Evolutionary conservation across 2,888 invertebrate genomes (phyloP).

Genomic region (Trachelus stipa): DNA sequence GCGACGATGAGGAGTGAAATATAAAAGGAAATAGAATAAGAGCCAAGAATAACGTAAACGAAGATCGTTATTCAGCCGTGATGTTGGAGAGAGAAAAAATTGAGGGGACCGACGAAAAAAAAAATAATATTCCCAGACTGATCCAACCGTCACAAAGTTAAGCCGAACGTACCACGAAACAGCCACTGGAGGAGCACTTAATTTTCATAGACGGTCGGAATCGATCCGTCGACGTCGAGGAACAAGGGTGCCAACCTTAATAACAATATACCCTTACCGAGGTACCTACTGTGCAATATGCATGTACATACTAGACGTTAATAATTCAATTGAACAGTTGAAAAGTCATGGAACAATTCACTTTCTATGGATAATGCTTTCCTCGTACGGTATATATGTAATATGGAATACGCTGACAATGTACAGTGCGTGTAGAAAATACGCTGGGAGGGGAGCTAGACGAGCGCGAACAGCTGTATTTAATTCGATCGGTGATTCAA

Average conservation of each 20-base stretch:
- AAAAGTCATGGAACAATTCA: neutral
- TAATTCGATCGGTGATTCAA: slow-evolving; percentile 7
- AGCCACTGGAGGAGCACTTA: neutral
- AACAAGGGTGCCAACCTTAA: neutral
- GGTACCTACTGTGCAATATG: neutral
- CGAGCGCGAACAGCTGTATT: slow-evolving; percentile 2
- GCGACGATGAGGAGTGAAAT: neutral
- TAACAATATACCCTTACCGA: neutral
- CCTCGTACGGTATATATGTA: neutral
- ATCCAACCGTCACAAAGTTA: neutral
- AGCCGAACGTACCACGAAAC: neutral
- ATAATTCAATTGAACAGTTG: neutral
- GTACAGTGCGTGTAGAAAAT: neutral
- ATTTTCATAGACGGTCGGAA: neutral
- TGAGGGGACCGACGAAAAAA: neutral
- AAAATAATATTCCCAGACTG: neutral
- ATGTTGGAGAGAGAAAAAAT: neutral
- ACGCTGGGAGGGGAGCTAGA: neutral
- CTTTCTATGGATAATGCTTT: neutral
- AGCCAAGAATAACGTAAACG: neutral
- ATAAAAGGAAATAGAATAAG: neutral
- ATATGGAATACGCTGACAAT: neutral
- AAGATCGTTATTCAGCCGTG: neutral
- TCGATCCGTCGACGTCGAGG: neutral
- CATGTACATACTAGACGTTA: neutral